phyloP scores from a whole-genome alignment of 2,113 vertebrate species.

The Trichomycterus rosablanca region DNA sequence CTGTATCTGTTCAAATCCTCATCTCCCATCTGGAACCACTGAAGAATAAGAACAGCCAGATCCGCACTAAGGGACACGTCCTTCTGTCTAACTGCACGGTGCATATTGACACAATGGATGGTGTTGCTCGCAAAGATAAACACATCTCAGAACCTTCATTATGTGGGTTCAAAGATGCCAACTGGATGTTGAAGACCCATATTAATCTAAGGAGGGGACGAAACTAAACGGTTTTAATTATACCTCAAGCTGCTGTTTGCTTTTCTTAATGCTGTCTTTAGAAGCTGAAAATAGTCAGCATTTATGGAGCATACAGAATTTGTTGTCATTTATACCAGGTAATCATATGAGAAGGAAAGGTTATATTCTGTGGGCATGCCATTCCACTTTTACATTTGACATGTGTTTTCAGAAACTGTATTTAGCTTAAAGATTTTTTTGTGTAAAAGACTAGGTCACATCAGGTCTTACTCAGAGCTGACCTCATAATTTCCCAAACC shows the following conservation, averaged over 20 bases:
- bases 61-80: slow-evolving; percentile 10
- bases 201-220: no score
- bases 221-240: slow-evolving; percentile 34
- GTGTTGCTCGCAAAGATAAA: slow-evolving; percentile 33
- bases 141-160: slow-evolving; percentile 33
- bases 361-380: slow-evolving; percentile 11
- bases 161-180: no score
- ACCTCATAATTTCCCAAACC: no score
- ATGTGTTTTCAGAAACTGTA: background rate
- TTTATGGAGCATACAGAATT: slow-evolving; percentile 26
- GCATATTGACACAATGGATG: slow-evolving; percentile 20
- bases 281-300: slow-evolving; percentile 16
- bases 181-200: no score
- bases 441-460: no score
- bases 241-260: slow-evolving; percentile 20
- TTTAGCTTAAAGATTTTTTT: background rate
- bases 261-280: slow-evolving; percentile 13
- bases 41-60: slow-evolving; percentile 25
- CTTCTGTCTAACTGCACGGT: slow-evolving; percentile 26
- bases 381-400: background rate
- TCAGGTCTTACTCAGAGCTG: background rate
- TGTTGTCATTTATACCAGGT: slow-evolving; percentile 24
- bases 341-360: slow-evolving; percentile 10
- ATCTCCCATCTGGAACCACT: slow-evolving; percentile 31
- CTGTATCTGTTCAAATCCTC: slow-evolving; percentile 25